Conservation (phyloP, 2,797 vertebrate genomes). For the Melanotaenia maccullochi region DNA sequence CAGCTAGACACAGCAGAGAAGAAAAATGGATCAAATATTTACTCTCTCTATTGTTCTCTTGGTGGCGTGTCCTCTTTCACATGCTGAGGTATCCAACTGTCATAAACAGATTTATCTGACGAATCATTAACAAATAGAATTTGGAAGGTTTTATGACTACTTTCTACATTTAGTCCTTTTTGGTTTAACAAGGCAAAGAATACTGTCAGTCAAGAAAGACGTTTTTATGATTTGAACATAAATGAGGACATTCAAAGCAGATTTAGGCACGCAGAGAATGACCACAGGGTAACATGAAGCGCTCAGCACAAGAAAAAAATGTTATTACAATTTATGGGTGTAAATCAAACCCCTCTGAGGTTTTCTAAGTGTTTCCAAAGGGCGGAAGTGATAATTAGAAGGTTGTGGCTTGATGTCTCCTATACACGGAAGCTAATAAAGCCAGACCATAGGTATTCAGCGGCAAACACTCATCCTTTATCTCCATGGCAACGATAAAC, state of each 20-base stretch:
- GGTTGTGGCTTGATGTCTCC: slow-evolving; percentile 13
- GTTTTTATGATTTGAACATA: slow-evolving; percentile 23
- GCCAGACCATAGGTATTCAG: slow-evolving; percentile 22
- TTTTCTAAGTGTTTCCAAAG: slow-evolving; percentile 39
- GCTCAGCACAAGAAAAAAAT: slow-evolving; percentile 42
- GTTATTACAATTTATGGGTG: slow-evolving; percentile 46
- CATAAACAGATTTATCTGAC: slow-evolving; percentile 64
- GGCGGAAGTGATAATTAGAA: slow-evolving; percentile 53
- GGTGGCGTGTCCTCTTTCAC: slow-evolving; percentile 63
- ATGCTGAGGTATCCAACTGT: slow-evolving; percentile 56
- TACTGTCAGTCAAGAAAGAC: slow-evolving; percentile 7
- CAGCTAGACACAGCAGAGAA: slow-evolving; percentile 76
- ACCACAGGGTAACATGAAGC: slow-evolving; percentile 36
- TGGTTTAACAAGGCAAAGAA: slow-evolving; percentile 29
- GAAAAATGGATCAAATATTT: slow-evolving; percentile 83
- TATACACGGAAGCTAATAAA: slow-evolving; percentile 50
- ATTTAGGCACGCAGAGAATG: slow-evolving; percentile 39
- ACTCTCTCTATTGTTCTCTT: slow-evolving; percentile 78
- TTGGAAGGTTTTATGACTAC: slow-evolving; percentile 42
- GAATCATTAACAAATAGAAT: slow-evolving; percentile 70
- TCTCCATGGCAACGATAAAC: slow-evolving; percentile 60
- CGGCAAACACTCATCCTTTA: slow-evolving; percentile 34
- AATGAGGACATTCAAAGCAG: slow-evolving; percentile 25
- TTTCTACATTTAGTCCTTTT: slow-evolving; percentile 20
- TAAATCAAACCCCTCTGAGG: slow-evolving; percentile 26